Evolutionary conservation across 2,888 invertebrate genomes (phyloP), one percentile per base, ranked within the genome.

Genomic region (Melipona beecheii): DNA sequence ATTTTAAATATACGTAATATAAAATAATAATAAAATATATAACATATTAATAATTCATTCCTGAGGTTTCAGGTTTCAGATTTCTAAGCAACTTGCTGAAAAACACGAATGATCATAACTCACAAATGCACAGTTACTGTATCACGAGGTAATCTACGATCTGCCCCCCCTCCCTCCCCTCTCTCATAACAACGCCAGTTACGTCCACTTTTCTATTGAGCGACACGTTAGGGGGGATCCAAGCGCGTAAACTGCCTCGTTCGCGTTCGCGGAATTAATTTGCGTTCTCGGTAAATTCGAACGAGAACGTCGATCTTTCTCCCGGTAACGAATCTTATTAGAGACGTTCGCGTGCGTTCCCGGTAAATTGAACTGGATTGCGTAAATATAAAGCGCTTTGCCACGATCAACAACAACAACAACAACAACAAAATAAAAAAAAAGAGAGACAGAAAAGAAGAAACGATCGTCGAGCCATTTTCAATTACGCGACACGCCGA

Each of bases 291-390:
- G 43, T 60, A 60, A 9, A 9, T 60, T 60, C 27, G 62, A 4
- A 36, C 56, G 56, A 9, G 9, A 56, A 60, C 68, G 49, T 62
- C 81, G 70, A 82, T 82, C 69, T 70, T 43, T 65, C 58, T 15
- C 62, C 60, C 60, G 54, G 65, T 75, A 75, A 70, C 81, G 81
- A 83, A 81, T 75, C 75, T 81, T 83, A 81, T 83, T 74, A 83
- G 65, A 68, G 36, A 50, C 15, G 82, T 60, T 74, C 56, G 56
- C 74, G 80, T 60, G 64, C 31, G 49, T 43, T 1, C 66, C 24
- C 56, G 50, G 74, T 64, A 74, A 82, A 82, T 74, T 74, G 56
- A 79, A 74, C 62, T 31, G 81, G 60, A 81, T 52, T 69, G 81
- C 74, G 81, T 75, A 71, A 82, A 82, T 82, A 31, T 82, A 83